Evolutionary conservation across 2,888 invertebrate species (phyloP), one percentile per base, ranked within the genome.

Genomic region (Diplolepis rosae): DNA sequence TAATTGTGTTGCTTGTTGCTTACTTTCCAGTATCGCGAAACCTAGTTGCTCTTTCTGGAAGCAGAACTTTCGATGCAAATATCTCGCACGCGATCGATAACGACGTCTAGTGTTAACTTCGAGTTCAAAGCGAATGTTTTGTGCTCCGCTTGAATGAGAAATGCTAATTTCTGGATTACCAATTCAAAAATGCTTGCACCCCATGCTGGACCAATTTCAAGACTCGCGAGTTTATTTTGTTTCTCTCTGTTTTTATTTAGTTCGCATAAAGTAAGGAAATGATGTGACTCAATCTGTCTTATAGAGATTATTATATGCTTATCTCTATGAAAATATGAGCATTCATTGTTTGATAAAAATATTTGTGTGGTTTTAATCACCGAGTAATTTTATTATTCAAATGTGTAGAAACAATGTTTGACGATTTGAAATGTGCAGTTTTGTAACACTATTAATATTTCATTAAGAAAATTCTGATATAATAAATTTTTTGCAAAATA

Each of bases 61-160:
- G 66, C 72, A 75, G 75, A 80, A 80, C 78, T 80, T 81, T 78
- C 74, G 78, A 82, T 82, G 82, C 81, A 82, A 82, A 83, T 81
- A 80, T 81, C n/a, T n/a, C 74, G 78, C 61, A 76, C 69, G 73
- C 79, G 81, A 80, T 82, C 82, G 82, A 81, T 81, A 80, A 71
- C 69, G 74, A 54, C 75, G 75, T 71, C 77, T 73, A 77, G 73
- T 76, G 71, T 73, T 72, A 35, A 61, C 39, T 61, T 61, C n/a
- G 27, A 42, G 61, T 61, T 61, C 61, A 61, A 61, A 61, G 61
- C n/a, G 61, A 39, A 61, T 61, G 61, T 61, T 61, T 61, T 61
- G 61, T 61, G 61, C 39, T 61, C 39, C 56, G 56, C 61, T 61
- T 7, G 39, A 61, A 61, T 68, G 72, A 65, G 71, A 73, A 71